Evolutionary conservation across 1,140 invertebrate genomes (phyloP), one percentile per base, ranked within the genome.

Genomic region (Scylla paramamosain): DNA sequence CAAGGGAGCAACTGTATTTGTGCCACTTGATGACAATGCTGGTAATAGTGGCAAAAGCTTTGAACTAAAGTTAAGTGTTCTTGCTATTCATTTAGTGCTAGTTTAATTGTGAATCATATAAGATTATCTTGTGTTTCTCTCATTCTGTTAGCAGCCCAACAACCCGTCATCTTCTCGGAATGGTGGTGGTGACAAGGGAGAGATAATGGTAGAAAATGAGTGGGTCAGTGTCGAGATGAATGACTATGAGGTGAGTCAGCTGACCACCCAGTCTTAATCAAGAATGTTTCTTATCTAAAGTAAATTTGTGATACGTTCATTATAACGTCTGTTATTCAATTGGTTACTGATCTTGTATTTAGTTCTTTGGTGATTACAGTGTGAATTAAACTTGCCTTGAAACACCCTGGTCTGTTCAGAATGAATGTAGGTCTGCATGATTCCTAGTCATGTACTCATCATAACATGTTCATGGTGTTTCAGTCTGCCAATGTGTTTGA

Each of bases 161-260:
- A 90, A 82, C 59, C 52, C 59, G 1, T 59, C 86, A 8, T 93
- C 86, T 12, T 67, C 89, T 10, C 92, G 95, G 89, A 45, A 82
- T 29, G 87, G 95, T 67, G 92, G 83, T 39, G 95, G 95, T n/a
- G 95, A 95, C 87, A 95, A 95, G 46, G 95, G 95, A n/a, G 95
- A 95, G 32, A 93, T 93, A 45, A 59, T 95, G 39, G 95, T 95
- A 32, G 95, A 95, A 87, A 95, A 95, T 52, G 95, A 95, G 52
- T 95, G 95, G 95, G 95, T 95, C 87, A 95, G 92, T 59, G 92
- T 93, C 20, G 95, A 95, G 92, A 95, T 95, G 95, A 95, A 95
- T 93, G 95, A 95, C 31, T 93, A 93, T 93, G 95, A 95, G 95
- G 95, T 93, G 20, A 95, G 92, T 93, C 4, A n/a, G 16, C 45